Conservation (phyloP, 2,797 vertebrate genomes). For the Arctocebus calabarensis region DNA sequence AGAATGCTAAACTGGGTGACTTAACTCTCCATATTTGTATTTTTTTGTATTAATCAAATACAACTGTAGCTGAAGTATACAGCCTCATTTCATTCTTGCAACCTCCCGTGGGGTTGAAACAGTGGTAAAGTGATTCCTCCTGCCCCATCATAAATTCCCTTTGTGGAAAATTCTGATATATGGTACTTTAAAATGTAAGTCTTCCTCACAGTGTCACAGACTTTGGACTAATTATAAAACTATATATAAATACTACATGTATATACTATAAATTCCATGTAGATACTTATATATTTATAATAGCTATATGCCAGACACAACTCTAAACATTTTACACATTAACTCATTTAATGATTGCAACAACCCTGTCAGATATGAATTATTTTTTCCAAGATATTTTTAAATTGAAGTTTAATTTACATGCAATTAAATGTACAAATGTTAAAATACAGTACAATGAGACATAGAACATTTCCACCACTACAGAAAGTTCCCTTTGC, state of each 20-base stretch:
- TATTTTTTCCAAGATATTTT: slow-evolving; percentile 62
- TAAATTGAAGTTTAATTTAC: slow-evolving; percentile 27
- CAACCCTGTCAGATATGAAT: background rate
- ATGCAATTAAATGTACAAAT: background rate
- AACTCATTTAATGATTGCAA: slow-evolving; percentile 41
- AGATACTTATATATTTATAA: background rate
- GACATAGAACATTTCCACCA: background rate
- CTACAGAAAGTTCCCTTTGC: background rate
- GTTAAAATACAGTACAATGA: background rate
- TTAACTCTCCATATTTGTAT: background rate
- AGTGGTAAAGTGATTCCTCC: background rate
- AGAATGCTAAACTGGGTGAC: slow-evolving; percentile 57
- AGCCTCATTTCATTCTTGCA: background rate
- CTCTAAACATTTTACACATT: slow-evolving; percentile 2
- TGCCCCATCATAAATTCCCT: background rate
- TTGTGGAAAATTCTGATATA: background rate
- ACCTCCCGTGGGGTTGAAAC: background rate
- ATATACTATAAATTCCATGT: background rate
- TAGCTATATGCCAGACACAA: background rate
- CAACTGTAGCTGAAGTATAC: background rate
- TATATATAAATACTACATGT: slow-evolving; percentile 6
- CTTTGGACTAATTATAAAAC: slow-evolving; percentile 41
- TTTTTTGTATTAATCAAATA: slow-evolving; percentile 7
- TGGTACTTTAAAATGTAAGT: slow-evolving; percentile 12
- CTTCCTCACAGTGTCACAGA: slow-evolving; percentile 33